phyloP scores from a whole-genome alignment of 2,888 invertebrate species.

The Thera obeliscata region DNA sequence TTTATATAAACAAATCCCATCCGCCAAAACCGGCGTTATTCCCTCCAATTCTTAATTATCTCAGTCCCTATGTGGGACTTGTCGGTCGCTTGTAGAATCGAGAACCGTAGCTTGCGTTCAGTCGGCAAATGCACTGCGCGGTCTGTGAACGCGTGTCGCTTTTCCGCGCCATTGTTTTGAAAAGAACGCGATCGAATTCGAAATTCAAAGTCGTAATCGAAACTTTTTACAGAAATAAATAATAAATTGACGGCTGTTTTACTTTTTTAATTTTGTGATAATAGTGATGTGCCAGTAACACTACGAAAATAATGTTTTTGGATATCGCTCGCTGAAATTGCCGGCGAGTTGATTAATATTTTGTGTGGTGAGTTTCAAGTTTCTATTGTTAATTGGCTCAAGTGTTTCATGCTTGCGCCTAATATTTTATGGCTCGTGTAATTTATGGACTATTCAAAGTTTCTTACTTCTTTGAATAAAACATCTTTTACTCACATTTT shows the following conservation, averaged over 20 bases:
- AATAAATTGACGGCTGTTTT: neutral
- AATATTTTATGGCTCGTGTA: conserved; percentile 26
- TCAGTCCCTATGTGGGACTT: conserved; percentile 39
- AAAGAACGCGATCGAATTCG: conserved; percentile 56
- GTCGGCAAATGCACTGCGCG: conserved; percentile 60
- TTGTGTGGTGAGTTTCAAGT: conserved; percentile 30
- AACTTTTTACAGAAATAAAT: conserved; percentile 25
- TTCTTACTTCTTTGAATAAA: conserved; percentile 1
- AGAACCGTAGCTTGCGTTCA: conserved; percentile 42
- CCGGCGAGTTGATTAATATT: conserved; percentile 22
- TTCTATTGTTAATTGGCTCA: conserved; percentile 34
- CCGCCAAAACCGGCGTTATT: conserved; percentile 51
- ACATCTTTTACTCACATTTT: no score
- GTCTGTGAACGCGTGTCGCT: conserved; percentile 51
- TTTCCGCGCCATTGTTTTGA: conserved; percentile 53
- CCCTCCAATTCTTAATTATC: conserved; percentile 50
- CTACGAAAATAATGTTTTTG: conserved; percentile 34
- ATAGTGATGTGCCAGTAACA: conserved; percentile 37
- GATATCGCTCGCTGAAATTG: conserved; percentile 27
- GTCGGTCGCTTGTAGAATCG: conserved; percentile 34
- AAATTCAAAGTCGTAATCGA: conserved; percentile 32
- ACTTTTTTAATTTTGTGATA: conserved; percentile 10
- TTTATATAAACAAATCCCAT: conserved; percentile 56
- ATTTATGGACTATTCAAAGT: conserved; percentile 22
- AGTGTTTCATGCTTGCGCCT: conserved; percentile 23